phyloP scores from a whole-genome alignment of 1,140 invertebrate species.

The Acyrthosiphon pisum region DNA sequence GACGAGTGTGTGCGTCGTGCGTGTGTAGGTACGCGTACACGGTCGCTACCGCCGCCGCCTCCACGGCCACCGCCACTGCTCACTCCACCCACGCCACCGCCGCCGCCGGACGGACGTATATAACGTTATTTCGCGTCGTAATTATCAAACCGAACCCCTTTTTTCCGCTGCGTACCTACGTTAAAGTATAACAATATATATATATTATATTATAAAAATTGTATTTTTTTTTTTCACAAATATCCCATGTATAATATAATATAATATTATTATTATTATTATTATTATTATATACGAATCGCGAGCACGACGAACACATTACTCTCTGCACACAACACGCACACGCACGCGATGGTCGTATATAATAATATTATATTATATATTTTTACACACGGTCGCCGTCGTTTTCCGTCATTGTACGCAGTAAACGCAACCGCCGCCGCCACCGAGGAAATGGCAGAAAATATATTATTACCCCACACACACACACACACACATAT shows the following conservation, averaged over 20 bases:
- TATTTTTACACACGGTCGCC: not conserved
- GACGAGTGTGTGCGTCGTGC: not conserved
- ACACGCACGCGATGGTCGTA: not conserved
- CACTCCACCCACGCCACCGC: not conserved
- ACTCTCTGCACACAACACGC: slow-evolving; percentile 2
- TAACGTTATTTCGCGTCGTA: slow-evolving; percentile 45
- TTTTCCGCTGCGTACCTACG: not conserved
- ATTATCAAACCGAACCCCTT: slow-evolving; percentile 39
- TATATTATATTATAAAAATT: not conserved
- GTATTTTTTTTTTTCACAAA: not conserved
- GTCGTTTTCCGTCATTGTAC: not conserved
- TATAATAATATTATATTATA: not conserved
- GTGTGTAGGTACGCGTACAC: not conserved
- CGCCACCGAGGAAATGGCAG: slow-evolving; percentile 1
- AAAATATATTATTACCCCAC: not conserved
- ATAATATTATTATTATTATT: not conserved
- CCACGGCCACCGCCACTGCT: not conserved
- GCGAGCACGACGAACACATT: not conserved
- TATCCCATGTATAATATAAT: not conserved
- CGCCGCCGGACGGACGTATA: not conserved
- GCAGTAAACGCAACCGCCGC: not conserved
- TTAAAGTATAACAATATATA: not conserved
- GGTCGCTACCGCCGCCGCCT: not conserved
- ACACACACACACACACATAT: not conserved
- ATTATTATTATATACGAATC: not conserved